These are phyloP conservation scores for Lagopus leucura DNA, from an alignment of 2,113 vertebrate species.

Conservation along the genomic window DNA sequence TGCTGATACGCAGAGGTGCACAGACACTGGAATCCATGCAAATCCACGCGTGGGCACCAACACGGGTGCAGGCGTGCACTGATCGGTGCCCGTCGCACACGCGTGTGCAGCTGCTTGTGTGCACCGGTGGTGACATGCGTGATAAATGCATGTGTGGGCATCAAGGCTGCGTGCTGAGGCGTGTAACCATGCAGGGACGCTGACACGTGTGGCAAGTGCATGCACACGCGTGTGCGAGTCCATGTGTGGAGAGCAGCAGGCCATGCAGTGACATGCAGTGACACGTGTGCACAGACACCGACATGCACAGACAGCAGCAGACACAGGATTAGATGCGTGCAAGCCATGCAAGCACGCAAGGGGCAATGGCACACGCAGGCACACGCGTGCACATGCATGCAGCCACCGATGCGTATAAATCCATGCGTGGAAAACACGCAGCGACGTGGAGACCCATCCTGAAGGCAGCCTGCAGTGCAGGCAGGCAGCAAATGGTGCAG, in stretches of 20 bases:
- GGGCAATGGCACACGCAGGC: neutral
- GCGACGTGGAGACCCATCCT: neutral
- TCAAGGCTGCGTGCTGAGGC: rapidly evolving
- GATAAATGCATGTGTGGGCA: neutral
- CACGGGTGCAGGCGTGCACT: rapidly evolving
- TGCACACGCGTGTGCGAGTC: rapidly evolving
- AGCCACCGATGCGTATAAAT: no score
- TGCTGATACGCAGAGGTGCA: rapidly evolving
- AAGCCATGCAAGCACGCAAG: rapidly evolving
- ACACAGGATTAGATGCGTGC: no score
- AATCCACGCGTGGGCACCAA: no score
- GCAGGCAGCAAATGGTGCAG: rapidly evolving
- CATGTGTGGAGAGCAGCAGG: no score
- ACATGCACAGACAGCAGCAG: no score
- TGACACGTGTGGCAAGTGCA: neutral
- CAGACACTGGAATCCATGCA: no score
- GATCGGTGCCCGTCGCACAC: rapidly evolving
- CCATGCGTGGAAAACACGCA: rapidly evolving
- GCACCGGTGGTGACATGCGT: no score
- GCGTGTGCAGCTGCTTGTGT: no score
- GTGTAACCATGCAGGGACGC: rapidly evolving
- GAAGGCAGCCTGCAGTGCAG: rapidly evolving
- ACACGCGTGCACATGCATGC: rapidly evolving
- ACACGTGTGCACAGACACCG: no score
- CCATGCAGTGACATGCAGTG: no score